These are phyloP conservation scores for Salticus scenicus DNA, from an alignment of 2,888 invertebrate genomes.

Conservation along the genomic window DNA sequence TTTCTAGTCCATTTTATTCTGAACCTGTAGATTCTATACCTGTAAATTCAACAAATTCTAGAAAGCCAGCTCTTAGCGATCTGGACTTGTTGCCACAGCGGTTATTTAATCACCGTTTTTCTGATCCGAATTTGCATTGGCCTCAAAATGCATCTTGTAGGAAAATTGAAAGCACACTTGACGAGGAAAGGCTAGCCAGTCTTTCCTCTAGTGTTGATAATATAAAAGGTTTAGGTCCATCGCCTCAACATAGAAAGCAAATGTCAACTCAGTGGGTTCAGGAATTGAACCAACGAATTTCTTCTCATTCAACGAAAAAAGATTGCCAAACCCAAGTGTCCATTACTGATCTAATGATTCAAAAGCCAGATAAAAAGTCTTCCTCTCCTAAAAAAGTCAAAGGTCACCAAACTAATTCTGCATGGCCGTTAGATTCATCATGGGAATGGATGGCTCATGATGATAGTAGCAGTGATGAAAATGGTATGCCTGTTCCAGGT, in stretches of 20 bases:
- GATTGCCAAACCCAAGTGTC: constrained; percentile 62
- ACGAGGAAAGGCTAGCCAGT: constrained; percentile 58
- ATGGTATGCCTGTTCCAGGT: constrained; percentile 7
- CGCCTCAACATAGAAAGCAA: constrained; percentile 38
- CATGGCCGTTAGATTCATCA: constrained; percentile 91
- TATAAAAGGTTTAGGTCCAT: constrained; percentile 59
- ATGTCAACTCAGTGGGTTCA: constrained; percentile 59
- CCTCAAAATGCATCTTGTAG: constrained; percentile 48
- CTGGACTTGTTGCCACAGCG: constrained; percentile 29
- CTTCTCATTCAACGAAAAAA: constrained; percentile 38
- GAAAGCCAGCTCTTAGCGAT: constrained; percentile 10
- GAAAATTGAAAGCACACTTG: constrained; percentile 39
- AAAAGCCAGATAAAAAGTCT: constrained; percentile 26
- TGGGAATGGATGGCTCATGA: constrained; percentile 90
- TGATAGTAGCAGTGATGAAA: constrained; percentile 50
- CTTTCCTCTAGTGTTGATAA: constrained; percentile 71
- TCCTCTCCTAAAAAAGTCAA: constrained; percentile 35
- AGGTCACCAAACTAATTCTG: constrained; percentile 73
- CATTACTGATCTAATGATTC: constrained; percentile 22
- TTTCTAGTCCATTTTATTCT: constrained; percentile 88
- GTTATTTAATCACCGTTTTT: constrained; percentile 69
- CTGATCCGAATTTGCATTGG: constrained; percentile 71
- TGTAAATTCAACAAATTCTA: neutral
- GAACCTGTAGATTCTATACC: constrained; percentile 87
- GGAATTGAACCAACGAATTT: constrained; percentile 46